These are phyloP conservation scores for Vidua chalybeata DNA, from an alignment of 2,113 vertebrate genomes.

Conservation along the genomic window DNA sequence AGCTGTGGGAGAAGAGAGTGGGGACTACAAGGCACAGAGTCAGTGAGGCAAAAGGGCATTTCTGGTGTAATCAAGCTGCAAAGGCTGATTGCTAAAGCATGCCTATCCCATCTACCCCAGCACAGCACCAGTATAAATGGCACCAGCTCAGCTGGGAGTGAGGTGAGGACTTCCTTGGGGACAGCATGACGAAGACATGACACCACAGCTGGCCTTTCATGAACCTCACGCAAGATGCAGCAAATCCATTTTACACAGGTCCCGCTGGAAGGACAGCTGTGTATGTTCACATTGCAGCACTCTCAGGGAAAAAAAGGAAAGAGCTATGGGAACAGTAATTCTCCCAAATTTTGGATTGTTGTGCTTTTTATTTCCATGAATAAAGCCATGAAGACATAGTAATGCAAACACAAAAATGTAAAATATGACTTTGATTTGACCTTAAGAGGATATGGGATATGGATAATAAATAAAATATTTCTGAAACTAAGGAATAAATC, in stretches of 20 bases:
- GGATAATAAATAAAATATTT: constrained; percentile 69
- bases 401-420: constrained; percentile 34
- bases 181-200: neutral
- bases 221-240: neutral
- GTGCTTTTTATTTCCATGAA: neutral
- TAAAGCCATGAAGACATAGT: neutral
- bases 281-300: neutral
- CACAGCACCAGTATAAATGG: neutral
- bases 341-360: neutral
- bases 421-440: constrained; percentile 61
- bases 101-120: neutral
- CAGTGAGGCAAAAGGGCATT: neutral
- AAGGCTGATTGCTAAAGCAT: neutral
- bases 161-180: neutral
- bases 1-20: neutral
- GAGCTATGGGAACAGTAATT: neutral
- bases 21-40: neutral
- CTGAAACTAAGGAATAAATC: constrained; percentile 74
- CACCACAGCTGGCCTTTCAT: neutral
- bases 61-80: neutral
- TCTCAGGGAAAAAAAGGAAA: neutral
- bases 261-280: neutral
- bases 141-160: neutral
- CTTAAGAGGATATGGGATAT: constrained; percentile 34
- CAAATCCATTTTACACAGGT: neutral